Evolutionary conservation across 1,140 invertebrate species (phyloP).

Genomic region (Rhysida immarginata): DNA sequence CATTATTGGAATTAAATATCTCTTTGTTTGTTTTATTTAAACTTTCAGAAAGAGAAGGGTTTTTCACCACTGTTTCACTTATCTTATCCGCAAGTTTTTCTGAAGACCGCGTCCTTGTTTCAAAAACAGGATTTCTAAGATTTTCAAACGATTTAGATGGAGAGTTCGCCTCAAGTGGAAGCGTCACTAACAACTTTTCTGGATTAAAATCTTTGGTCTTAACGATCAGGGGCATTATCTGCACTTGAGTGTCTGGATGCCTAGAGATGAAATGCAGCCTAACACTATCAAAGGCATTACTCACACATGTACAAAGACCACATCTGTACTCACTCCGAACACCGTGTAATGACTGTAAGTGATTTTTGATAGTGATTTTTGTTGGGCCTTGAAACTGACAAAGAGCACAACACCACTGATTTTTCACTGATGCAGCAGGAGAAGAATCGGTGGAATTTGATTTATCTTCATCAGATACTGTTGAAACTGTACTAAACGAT

Average conservation of each 20-base stretch:
- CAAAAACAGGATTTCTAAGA: too few species aligned
- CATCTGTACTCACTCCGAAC: slow-evolving; percentile 50
- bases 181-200: neutral
- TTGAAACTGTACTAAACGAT: neutral
- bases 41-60: too few species aligned
- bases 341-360: slow-evolving; percentile 39
- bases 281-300: slow-evolving; percentile 35
- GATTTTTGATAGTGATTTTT: slow-evolving; percentile 40
- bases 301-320: slow-evolving; percentile 39
- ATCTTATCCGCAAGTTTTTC: too few species aligned
- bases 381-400: slow-evolving; percentile 44
- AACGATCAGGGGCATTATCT: slow-evolving; percentile 9
- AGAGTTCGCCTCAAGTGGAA: too few species aligned
- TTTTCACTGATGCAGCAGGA: neutral
- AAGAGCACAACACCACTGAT: slow-evolving; percentile 48
- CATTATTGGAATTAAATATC: too few species aligned
- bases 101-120: too few species aligned
- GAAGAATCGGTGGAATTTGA: neutral
- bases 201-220: slow-evolving; percentile 1
- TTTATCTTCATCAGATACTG: neutral
- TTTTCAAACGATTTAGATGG: too few species aligned
- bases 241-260: slow-evolving; percentile 27
- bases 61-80: too few species aligned
- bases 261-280: slow-evolving; percentile 34
- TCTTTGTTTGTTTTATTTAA: too few species aligned